Base-by-base conservation (phyloP, 2,113 vertebrate species). In the Malurus alboscapulatus region DNA sequence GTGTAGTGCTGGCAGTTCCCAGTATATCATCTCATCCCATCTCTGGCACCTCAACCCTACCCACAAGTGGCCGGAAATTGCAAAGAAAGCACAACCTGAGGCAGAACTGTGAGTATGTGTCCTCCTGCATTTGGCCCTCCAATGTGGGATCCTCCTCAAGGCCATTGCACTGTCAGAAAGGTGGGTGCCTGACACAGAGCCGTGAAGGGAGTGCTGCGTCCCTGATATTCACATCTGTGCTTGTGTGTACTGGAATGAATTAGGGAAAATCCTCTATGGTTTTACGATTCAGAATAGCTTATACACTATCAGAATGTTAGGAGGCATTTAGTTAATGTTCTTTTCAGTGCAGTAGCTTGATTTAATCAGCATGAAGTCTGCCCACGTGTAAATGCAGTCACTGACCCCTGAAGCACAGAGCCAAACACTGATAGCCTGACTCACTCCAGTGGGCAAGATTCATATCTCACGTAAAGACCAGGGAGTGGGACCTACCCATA, bases 291-390 rank as follows among this genome's bases (percentile, higher is more conserved):
- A 42, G 44, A 87, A 86, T 59, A 91, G 55, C 30, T 80, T 86
- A 80, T 58, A 58, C 26, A 65, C 65, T 58, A 79, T 42, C 81
- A 77, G 44, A 91, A 77, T 40, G 17, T 84, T 34, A 59, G 68
- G 34, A 95, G 18, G 59, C 47, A 90, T 92, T 94, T 61, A 86
- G 65, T 93, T 94, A 92, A 90, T 45, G 59, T 55, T 82, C n/a
- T 77, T 93, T 83, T 69, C 90, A 77, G 88, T n/a, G 68, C 80
- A 80, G 45, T 63, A 59, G 68, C 88, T 95, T 80, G 82, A 91
- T 94, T 93, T 93, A 88, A 94, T 92, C 85, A 88, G 72, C 85
- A 57, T 55, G 72, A 90, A 84, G 68, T 66, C 87, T 94, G 93
- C 78, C 93, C 55, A 73, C 19, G 4, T 73, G 76, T 75, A 92